A percentile compares a stretch with the other conserved stretches of the same genome.
phyloP scores from a whole-genome alignment of 2,888 invertebrate genomes.

The Coecobrya sp. region DNA sequence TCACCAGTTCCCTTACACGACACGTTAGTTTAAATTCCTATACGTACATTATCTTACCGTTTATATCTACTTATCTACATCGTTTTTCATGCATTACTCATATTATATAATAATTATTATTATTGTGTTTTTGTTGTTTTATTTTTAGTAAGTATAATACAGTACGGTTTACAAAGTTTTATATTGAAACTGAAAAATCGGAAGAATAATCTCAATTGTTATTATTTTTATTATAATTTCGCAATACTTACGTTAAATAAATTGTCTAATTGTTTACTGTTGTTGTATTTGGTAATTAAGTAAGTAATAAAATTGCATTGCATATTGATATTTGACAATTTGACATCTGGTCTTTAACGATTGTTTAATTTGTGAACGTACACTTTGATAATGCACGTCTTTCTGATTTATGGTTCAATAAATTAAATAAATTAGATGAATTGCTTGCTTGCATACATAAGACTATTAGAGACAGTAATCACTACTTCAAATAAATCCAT shows the following conservation, averaged over 20 bases:
- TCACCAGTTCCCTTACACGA: not conserved
- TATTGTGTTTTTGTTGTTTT: not conserved
- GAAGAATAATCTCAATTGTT: conserved; percentile 5
- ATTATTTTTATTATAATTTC: not conserved
- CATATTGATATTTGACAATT: no score
- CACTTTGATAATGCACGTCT: no score
- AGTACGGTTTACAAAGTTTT: not conserved
- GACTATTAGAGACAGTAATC: no score
- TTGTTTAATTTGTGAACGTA: no score
- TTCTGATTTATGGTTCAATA: no score
- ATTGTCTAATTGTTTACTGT: not conserved
- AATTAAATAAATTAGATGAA: no score
- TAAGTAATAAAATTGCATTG: conserved; percentile 1
- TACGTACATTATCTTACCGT: not conserved
- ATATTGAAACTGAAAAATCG: not conserved
- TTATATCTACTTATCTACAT: not conserved
- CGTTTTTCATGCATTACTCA: no score
- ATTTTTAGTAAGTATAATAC: not conserved
- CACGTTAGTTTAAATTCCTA: not conserved
- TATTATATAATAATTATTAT: not conserved
- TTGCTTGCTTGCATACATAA: no score
- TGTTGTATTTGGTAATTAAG: not conserved
- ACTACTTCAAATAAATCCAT: not conserved
- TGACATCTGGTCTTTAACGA: no score
- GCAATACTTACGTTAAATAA: not conserved